A percentile compares a stretch with the other conserved stretches of the same genome.
Conservation (phyloP, 2,888 invertebrate genomes). For the Caenorhabditis macrosperma region DNA sequence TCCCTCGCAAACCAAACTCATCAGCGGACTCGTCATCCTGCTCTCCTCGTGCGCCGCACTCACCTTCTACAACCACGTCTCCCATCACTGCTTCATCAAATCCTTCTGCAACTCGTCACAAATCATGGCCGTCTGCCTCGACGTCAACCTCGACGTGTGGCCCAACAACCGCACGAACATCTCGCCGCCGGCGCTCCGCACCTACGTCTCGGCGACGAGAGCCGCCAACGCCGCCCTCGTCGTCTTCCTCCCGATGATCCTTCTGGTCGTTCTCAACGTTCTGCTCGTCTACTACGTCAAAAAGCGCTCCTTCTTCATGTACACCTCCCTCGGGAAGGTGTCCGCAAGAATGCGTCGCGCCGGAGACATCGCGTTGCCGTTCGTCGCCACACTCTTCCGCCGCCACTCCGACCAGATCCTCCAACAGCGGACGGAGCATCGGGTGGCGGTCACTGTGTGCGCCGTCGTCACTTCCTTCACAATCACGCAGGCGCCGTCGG, state of each 20-base stretch:
- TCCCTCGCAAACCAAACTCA: slow-evolving; percentile 57
- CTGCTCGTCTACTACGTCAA: slow-evolving; percentile 69
- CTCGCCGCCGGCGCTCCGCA: slow-evolving; percentile 63
- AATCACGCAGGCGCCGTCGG: slow-evolving; percentile 75
- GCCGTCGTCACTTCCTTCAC: slow-evolving; percentile 76
- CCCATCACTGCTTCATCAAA: slow-evolving; percentile 73
- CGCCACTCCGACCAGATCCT: slow-evolving; percentile 70
- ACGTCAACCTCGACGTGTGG: slow-evolving; percentile 72
- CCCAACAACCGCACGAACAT: slow-evolving; percentile 73
- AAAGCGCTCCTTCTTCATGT: slow-evolving; percentile 66
- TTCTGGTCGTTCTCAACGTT: slow-evolving; percentile 66
- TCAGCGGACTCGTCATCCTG: slow-evolving; percentile 50
- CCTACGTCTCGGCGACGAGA: slow-evolving; percentile 69
- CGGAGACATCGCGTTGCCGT: slow-evolving; percentile 63
- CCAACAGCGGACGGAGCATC: slow-evolving; percentile 72
- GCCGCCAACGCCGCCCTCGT: slow-evolving; percentile 74
- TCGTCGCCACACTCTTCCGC: slow-evolving; percentile 63
- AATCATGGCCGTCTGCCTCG: slow-evolving; percentile 69
- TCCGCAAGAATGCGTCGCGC: slow-evolving; percentile 57
- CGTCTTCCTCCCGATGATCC: slow-evolving; percentile 71
- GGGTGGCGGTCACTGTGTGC: slow-evolving; percentile 76
- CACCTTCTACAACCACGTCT: slow-evolving; percentile 74
- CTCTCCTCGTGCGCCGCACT: slow-evolving; percentile 65
- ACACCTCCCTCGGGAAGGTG: slow-evolving; percentile 65
- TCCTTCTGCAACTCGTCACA: slow-evolving; percentile 74